A percentile compares a stretch with the other conserved stretches of the same genome.
These are phyloP conservation scores for Drosophila baimaii DNA, from an alignment of 1,140 invertebrate species.

Conservation along the genomic window DNA sequence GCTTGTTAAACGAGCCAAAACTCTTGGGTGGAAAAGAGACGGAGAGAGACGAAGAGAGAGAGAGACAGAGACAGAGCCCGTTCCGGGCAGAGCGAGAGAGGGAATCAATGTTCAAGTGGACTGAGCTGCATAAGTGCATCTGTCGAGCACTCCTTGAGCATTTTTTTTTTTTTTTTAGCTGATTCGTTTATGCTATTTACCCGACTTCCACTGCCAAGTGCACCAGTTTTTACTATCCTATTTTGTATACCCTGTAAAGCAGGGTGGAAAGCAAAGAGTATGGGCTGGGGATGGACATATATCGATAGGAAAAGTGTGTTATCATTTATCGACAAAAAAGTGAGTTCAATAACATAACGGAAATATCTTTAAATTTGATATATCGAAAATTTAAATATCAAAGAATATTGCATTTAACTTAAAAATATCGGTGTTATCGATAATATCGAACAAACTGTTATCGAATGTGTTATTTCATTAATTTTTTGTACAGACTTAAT, in stretches of 20 bases:
- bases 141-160: slow-evolving; percentile 38
- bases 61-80: neutral
- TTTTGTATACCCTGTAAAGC: slow-evolving; percentile 23
- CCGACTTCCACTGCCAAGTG: slow-evolving; percentile 38
- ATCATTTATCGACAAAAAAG: too few species aligned
- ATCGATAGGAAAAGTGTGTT: too few species aligned
- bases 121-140: slow-evolving; percentile 56
- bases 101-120: slow-evolving; percentile 45
- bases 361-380: too few species aligned
- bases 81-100: neutral
- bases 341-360: too few species aligned
- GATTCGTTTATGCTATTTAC: slow-evolving; percentile 53
- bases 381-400: too few species aligned
- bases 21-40: neutral
- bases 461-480: too few species aligned
- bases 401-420: too few species aligned
- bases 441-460: too few species aligned
- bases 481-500: too few species aligned
- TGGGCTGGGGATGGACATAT: too few species aligned
- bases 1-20: slow-evolving; percentile 17
- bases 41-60: neutral
- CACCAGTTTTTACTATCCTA: slow-evolving; percentile 11
- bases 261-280: too few species aligned
- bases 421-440: too few species aligned
- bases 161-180: slow-evolving; percentile 26